These are phyloP conservation scores for Drosophila kambysellisi DNA, from an alignment of 2,888 invertebrate species.

Conservation along the genomic window DNA sequence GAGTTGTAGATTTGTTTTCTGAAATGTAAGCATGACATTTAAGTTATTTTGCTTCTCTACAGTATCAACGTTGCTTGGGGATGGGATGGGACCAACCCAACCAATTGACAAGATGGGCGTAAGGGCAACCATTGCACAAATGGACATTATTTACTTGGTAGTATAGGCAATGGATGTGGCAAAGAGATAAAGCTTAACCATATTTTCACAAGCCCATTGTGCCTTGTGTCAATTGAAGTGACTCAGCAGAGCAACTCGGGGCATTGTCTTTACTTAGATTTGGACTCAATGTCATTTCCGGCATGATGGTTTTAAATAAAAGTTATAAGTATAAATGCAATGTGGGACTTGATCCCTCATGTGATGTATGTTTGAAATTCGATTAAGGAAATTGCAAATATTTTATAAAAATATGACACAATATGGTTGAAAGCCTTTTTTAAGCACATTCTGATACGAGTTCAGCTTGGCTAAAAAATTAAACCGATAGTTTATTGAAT, in stretches of 20 bases:
- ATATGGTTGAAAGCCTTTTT: neutral
- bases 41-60: slow-evolving; percentile 58
- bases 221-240: slow-evolving; percentile 56
- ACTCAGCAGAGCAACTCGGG: slow-evolving; percentile 29
- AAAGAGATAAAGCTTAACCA: slow-evolving; percentile 56
- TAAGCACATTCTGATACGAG: neutral
- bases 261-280: slow-evolving; percentile 41
- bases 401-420: neutral
- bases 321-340: slow-evolving; percentile 23
- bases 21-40: slow-evolving; percentile 76
- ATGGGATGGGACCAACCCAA: slow-evolving; percentile 4
- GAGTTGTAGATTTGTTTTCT: slow-evolving; percentile 73
- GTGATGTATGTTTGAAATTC: neutral
- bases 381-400: slow-evolving; percentile 23
- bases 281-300: slow-evolving; percentile 62
- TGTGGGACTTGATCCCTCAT: slow-evolving; percentile 4
- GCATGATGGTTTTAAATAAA: slow-evolving; percentile 55
- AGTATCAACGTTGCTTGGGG: slow-evolving; percentile 14
- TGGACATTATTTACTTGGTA: slow-evolving; percentile 47
- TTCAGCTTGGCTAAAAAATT: neutral
- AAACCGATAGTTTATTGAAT: neutral
- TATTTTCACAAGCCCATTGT: slow-evolving; percentile 52
- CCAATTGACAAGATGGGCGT: slow-evolving; percentile 46
- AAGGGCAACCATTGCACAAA: slow-evolving; percentile 23
- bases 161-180: slow-evolving; percentile 45